Percentiles rank a stretch among this genome's conserved stretches.
Conservation (phyloP, 1,140 invertebrate genomes). For the Probaryconus sp. region DNA sequence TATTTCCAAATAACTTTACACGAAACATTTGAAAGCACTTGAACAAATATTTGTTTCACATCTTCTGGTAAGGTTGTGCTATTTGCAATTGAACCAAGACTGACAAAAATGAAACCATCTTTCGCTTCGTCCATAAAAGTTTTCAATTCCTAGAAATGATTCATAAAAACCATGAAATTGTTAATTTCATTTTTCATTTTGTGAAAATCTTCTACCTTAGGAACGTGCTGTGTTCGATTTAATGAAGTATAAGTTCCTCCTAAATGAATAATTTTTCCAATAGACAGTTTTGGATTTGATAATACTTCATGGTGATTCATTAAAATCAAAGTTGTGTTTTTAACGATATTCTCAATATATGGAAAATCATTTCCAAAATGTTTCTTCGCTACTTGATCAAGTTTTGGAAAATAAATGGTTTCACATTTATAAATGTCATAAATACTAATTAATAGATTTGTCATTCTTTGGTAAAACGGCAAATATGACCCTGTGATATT, state of each 20-base stretch:
- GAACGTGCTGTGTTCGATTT: constrained; percentile 3
- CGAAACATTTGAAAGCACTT: constrained; percentile 33
- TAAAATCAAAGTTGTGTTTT: constrained; percentile 16
- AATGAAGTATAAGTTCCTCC: constrained; percentile 72
- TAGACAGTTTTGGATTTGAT: constrained; percentile 62
- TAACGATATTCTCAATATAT: background rate
- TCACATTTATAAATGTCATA: constrained; percentile 11
- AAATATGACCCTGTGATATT: constrained; percentile 39
- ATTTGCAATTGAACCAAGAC: constrained; percentile 72
- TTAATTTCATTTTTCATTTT: background rate
- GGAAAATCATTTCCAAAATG: constrained; percentile 35
- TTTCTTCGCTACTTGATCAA: constrained; percentile 27
- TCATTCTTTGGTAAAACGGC: constrained; percentile 22
- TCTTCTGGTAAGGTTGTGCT: constrained; percentile 26
- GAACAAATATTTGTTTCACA: constrained; percentile 34
- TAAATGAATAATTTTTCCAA: constrained; percentile 3
- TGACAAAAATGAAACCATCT: constrained; percentile 81
- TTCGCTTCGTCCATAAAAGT: constrained; percentile 73
- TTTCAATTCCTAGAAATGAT: constrained; percentile 71
- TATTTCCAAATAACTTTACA: constrained; percentile 40
- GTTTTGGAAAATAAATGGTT: background rate
- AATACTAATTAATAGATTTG: constrained; percentile 14
- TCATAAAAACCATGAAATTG: no score
- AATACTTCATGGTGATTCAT: constrained; percentile 25
- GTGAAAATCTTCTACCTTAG: background rate